Evolutionary conservation across 2,797 vertebrate species (phyloP).

Genomic region (Anas acuta): DNA sequence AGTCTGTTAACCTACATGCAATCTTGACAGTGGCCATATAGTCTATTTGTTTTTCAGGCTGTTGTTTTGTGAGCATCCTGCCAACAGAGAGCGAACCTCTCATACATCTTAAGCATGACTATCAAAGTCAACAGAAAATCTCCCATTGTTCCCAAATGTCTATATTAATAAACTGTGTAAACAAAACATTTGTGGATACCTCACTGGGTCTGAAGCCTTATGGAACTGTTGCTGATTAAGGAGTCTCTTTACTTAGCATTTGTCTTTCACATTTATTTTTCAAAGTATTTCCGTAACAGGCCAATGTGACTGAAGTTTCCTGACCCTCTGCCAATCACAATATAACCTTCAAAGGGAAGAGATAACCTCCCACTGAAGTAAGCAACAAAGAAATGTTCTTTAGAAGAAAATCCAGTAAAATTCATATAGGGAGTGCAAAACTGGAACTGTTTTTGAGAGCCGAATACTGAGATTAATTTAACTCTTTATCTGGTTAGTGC

Average conservation of each 20-base stretch:
- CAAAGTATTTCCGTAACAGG: constrained; percentile 65
- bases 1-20: neutral
- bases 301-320: constrained; percentile 66
- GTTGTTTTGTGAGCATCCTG: neutral
- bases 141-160: neutral
- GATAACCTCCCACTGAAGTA: constrained; percentile 66
- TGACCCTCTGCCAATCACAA: constrained; percentile 71
- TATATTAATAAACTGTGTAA: constrained; percentile 22
- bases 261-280: constrained; percentile 71
- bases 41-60: neutral
- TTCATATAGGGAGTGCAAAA: constrained; percentile 32
- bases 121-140: neutral
- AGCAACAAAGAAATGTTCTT: constrained; percentile 53
- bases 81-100: rapidly evolving
- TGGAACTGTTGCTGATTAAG: constrained; percentile 64
- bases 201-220: neutral
- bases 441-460: neutral
- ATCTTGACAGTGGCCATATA: neutral
- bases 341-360: constrained; percentile 71
- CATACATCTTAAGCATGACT: neutral
- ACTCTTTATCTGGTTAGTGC: neutral
- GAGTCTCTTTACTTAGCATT: constrained; percentile 56
- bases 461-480: constrained; percentile 30
- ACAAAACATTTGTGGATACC: constrained; percentile 7
- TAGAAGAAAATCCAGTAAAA: constrained; percentile 66